These are phyloP conservation scores for Drosophila mayri DNA, from an alignment of 1,140 invertebrate genomes.

Conservation along the genomic window DNA sequence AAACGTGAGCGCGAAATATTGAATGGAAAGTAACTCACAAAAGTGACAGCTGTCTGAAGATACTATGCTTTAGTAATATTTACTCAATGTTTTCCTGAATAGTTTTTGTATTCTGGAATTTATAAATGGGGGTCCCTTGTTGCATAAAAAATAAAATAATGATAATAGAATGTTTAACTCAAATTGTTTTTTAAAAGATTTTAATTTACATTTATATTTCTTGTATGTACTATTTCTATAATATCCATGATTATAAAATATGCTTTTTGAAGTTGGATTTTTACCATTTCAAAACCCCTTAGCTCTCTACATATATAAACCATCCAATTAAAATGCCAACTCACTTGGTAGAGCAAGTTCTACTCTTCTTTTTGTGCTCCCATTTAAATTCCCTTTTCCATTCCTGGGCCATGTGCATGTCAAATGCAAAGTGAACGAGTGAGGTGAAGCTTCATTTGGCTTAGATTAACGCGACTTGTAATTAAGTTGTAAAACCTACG, in stretches of 20 bases:
- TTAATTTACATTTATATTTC: neutral
- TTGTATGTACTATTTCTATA: neutral
- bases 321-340: constrained; percentile 54
- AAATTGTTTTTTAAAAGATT: neutral
- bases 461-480: constrained; percentile 65
- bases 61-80: constrained; percentile 13
- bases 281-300: neutral
- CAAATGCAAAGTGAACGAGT: constrained; percentile 46
- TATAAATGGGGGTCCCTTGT: neutral
- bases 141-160: neutral
- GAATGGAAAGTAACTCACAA: constrained; percentile 68
- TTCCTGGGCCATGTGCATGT: constrained; percentile 14
- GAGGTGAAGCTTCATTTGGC: constrained; percentile 62
- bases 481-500: constrained; percentile 78
- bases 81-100: constrained; percentile 23
- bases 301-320: constrained; percentile 1
- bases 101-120: constrained; percentile 4
- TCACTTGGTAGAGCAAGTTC: constrained; percentile 31
- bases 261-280: neutral
- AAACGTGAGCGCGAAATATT: constrained; percentile 31
- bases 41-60: constrained; percentile 33
- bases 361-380: constrained; percentile 6
- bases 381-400: constrained; percentile 22
- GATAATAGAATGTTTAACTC: neutral
- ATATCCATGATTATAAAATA: neutral